Percentiles rank a stretch among this genome's conserved stretches.
Conservation (phyloP, 1,140 invertebrate species). For the Manduca sexta region DNA sequence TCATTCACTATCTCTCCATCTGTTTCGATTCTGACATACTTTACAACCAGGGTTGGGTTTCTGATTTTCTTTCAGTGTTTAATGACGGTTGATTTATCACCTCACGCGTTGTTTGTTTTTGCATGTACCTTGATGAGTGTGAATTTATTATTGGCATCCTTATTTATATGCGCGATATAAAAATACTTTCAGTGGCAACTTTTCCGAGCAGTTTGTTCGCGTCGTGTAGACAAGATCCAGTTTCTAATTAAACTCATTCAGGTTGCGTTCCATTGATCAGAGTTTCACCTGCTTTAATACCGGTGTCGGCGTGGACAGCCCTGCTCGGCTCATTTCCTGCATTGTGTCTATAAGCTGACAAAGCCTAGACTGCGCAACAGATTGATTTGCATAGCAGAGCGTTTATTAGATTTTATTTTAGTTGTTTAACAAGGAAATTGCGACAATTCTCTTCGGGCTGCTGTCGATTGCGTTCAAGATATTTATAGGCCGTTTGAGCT, state of each 20-base stretch:
- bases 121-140: conserved; percentile 1
- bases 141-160: background rate
- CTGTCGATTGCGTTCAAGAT: too few species aligned
- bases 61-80: conserved; percentile 24
- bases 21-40: conserved; percentile 39
- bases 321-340: conserved; percentile 32
- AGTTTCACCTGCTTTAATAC: background rate
- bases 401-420: conserved; percentile 44
- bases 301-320: conserved; percentile 11
- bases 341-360: conserved; percentile 38
- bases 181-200: too few species aligned
- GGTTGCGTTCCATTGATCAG: too few species aligned
- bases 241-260: too few species aligned
- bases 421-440: conserved; percentile 27
- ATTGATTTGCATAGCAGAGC: conserved; percentile 52
- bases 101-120: conserved; percentile 23
- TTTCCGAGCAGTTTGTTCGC: too few species aligned
- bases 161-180: too few species aligned
- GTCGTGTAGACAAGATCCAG: too few species aligned
- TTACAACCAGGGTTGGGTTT: conserved; percentile 40
- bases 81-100: conserved; percentile 35
- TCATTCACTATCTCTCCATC: conserved; percentile 49
- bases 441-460: conserved; percentile 22
- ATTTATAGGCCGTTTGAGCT: too few species aligned
- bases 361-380: conserved; percentile 39